Conservation (phyloP, 2,888 invertebrate genomes). For the Zygogramma bicolorata region DNA sequence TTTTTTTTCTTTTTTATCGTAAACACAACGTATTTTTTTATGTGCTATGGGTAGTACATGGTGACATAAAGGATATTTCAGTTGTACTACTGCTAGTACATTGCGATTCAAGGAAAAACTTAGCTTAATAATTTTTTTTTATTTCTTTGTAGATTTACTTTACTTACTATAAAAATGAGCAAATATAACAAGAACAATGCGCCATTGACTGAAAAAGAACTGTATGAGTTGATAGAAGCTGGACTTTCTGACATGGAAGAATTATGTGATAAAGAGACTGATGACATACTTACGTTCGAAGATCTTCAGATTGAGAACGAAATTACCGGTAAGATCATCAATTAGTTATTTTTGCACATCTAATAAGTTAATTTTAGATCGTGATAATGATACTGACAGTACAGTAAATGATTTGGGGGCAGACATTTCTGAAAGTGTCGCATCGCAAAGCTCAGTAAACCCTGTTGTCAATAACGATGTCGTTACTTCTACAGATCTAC, state of each 20-base stretch:
- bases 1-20: no score
- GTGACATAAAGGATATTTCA: no score
- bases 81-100: no score
- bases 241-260: not conserved
- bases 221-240: not conserved
- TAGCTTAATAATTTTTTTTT: no score
- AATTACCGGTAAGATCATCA: conserved; percentile 3
- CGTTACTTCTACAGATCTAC: conserved; percentile 2
- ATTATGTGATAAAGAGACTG: not conserved
- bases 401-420: not conserved
- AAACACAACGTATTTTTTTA: no score
- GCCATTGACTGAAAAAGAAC: not conserved
- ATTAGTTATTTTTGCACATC: conserved; percentile 4
- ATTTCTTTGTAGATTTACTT: no score
- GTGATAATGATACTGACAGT: conserved; percentile 1
- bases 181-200: no score
- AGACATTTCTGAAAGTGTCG: conserved; percentile 17
- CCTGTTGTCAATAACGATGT: conserved; percentile 18
- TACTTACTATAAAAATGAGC: no score
- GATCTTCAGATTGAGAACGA: not conserved
- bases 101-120: no score
- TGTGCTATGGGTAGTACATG: no score
- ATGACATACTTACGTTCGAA: conserved; percentile 8
- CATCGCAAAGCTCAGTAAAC: conserved; percentile 12
- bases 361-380: conserved; percentile 8